Evolutionary conservation across 2,888 invertebrate genomes (phyloP), one percentile per base, ranked within the genome.

Genomic region (Drosophila tripunctata): DNA sequence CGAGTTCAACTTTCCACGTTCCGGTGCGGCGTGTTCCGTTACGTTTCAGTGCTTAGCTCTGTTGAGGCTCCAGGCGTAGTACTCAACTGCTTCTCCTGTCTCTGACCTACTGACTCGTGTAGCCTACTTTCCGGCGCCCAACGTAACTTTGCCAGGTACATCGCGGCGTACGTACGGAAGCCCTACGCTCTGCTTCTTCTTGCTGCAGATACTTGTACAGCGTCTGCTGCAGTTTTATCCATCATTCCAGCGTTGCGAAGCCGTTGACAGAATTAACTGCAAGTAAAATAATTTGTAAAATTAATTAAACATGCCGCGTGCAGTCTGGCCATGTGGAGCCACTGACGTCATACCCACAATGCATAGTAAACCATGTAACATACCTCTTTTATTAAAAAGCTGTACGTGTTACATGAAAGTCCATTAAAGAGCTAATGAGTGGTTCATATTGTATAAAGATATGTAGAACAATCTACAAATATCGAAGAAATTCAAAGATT

Each of bases 251-350:
- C 31, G 33, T 22, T 44, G 69, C 51, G n/a, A 55, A 47, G 57
- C 65, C 54, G 67, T 63, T 75, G 71, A 78, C 79, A 78, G 74
- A 67, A 84, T 81, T 84, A 81, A 81, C 77, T 67, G 77, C 65
- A 79, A 66, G 79, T 69, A 79, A 81, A 84, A 82, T 85, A 69
- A 63, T 82, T 81, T 69, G 82, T 52, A 71, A 82, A 72, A 85
- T 81, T 82, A 81, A 81, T 81, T 81, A 85, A 82, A 72, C 60
- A 62, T 51, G 68, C 35, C 61, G 65, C 69, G 22, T 35, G 71
- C 55, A 31, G 24, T 44, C 45, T 40, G 52, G 38, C 51, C 40
- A 10, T 43, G 15, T 67, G 21, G 24, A 41, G 19, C 35, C 55
- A 45, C 54, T 81, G 68, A 77, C 75, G 68, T 78, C 67, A 84